A percentile compares a stretch with the other conserved stretches of the same genome.
Conservation (phyloP, 2,113 vertebrate species). For the Brachypodius melanocephalos region DNA sequence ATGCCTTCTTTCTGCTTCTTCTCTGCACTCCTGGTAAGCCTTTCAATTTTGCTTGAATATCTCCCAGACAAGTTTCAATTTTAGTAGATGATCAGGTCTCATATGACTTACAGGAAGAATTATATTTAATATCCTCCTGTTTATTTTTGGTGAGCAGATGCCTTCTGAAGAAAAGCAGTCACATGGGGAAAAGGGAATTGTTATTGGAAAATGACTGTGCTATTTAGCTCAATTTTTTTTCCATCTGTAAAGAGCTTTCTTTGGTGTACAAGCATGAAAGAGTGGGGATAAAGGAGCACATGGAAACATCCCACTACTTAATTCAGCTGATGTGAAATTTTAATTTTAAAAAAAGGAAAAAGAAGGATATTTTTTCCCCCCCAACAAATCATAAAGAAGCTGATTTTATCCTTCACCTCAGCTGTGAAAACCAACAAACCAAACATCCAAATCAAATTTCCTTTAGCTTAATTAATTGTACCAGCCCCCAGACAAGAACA, state of each 20-base stretch:
- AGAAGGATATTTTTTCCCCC: fast-evolving
- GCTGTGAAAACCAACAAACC: not conserved
- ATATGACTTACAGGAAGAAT: not conserved
- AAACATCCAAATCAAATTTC: not conserved
- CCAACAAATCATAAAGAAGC: not conserved
- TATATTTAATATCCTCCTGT: not conserved
- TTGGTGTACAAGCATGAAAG: not conserved
- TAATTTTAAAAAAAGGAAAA: not conserved
- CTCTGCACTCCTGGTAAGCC: not conserved
- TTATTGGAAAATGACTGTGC: not conserved
- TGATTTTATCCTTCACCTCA: conserved; percentile 5
- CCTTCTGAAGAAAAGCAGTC: not conserved
- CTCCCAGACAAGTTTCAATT: not conserved
- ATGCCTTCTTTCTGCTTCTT: not conserved
- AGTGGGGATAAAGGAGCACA: not conserved
- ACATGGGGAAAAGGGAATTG: not conserved
- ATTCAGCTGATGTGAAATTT: not conserved
- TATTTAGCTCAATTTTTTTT: not conserved
- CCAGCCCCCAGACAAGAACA: not conserved
- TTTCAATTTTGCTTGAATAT: not conserved
- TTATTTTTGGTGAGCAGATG: not conserved
- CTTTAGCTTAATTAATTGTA: conserved; percentile 3
- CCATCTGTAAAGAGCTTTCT: not conserved
- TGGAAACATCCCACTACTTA: not conserved
- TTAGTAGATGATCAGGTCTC: not conserved